A percentile compares a stretch with the other conserved stretches of the same genome.
phyloP scores from a whole-genome alignment of 1,140 invertebrate species.

The Helicoverpa armigera region DNA sequence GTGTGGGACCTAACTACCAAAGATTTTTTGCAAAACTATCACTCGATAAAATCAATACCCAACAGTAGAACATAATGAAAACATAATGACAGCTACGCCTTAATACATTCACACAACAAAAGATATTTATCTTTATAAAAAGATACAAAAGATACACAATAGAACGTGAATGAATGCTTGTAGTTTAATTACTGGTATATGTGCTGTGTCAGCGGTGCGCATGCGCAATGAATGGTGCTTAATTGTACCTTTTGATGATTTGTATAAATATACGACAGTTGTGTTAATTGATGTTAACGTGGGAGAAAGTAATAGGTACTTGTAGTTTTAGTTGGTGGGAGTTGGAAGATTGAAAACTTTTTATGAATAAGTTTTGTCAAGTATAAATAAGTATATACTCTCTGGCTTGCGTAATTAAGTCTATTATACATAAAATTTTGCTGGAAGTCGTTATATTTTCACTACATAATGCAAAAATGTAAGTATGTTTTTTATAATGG shows the following conservation, averaged over 20 bases:
- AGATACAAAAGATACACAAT: slow-evolving; percentile 39
- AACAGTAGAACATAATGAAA: neutral
- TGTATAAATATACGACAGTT: slow-evolving; percentile 31
- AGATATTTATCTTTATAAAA: slow-evolving; percentile 46
- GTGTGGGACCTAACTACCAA: too few relatives aligned
- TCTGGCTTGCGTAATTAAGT: too few relatives aligned
- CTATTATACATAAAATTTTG: too few relatives aligned
- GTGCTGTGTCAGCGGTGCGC: slow-evolving; percentile 26
- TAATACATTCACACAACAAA: slow-evolving; percentile 9
- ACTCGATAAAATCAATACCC: neutral
- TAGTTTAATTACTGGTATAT: slow-evolving; percentile 41
- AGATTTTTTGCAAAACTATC: neutral
- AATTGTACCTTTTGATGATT: slow-evolving; percentile 37
- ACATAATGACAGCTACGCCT: neutral
- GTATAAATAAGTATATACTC: too few relatives aligned
- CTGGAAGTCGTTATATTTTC: too few relatives aligned
- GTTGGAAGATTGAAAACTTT: neutral
- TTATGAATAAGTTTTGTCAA: too few relatives aligned
- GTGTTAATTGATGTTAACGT: slow-evolving; percentile 1
- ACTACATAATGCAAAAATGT: too few relatives aligned
- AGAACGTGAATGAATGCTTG: slow-evolving; percentile 42
- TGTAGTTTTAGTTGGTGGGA: neutral
- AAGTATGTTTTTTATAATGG: too few relatives aligned
- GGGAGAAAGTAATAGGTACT: slow-evolving; percentile 20
- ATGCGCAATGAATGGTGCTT: slow-evolving; percentile 40